phyloP scores from a whole-genome alignment of 1,140 invertebrate species.

The Hirudo medicinalis region DNA sequence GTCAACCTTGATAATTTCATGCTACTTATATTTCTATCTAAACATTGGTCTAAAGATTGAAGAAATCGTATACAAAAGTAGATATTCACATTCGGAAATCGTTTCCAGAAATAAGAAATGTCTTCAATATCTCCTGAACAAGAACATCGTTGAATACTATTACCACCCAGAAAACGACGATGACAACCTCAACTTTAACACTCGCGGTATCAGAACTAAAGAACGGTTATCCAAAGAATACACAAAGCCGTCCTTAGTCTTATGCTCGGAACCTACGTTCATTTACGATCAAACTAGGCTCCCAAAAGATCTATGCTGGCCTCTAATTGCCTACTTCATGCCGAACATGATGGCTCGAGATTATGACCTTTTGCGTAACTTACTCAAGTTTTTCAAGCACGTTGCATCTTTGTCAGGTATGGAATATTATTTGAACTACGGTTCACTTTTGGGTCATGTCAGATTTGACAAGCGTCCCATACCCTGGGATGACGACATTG shows the following conservation, averaged over 20 bases:
- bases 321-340: not conserved
- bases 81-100: not conserved
- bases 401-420: not conserved
- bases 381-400: slow-evolving; percentile 4
- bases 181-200: no score
- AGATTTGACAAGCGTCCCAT: not conserved
- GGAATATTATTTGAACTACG: not conserved
- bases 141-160: no score
- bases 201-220: no score
- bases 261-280: not conserved
- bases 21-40: no score
- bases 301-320: not conserved
- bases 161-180: no score
- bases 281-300: not conserved
- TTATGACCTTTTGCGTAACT: not conserved
- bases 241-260: not conserved
- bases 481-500: slow-evolving; percentile 3
- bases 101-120: no score
- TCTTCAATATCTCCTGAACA: no score
- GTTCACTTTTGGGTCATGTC: not conserved
- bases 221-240: no score
- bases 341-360: not conserved
- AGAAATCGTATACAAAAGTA: no score
- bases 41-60: no score
- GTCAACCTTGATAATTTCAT: no score